Base-by-base conservation (phyloP, 2,888 invertebrate species). In the Panzeria rudis region DNA sequence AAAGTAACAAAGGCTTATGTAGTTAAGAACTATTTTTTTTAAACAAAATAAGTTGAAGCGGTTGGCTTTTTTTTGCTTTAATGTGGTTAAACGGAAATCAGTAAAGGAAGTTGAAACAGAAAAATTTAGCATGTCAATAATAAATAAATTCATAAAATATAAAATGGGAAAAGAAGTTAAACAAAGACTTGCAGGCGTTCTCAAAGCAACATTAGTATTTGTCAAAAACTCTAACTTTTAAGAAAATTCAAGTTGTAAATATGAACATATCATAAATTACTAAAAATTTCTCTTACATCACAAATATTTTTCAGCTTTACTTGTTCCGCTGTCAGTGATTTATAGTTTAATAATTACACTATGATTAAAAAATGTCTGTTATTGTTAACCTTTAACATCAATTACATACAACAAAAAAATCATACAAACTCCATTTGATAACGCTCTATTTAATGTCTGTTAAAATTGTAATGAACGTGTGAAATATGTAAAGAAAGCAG, bases 41-140 rank as follows among this genome's bases (percentile, higher is more conserved):
- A 32, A 68, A 35, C 38, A 78, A 59, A 56, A 73, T 72, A 9
- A 72, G 41, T 61, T 59, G 50, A 50, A 44, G 32, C 13, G 3
- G 8, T 50, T 47, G n/a, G 38, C 7, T 38, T 69, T 41, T 56
- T 71, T 29, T 5, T n/a, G n/a, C 38, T 38, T 73, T 50, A 82
- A 82, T 82, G 56, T 71, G 71, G 82, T 83, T 59, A 32, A 83
- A 41, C 82, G 82, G 82, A 83, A 83, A 77, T 77, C 23, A 25
- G 15, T 13, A 71, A 77, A 83, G 82, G 82, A 83, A 83, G 69
- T 75, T 75, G n/a, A 15, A 62, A 73, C n/a, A 25, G 23, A 64
- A 59, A 52, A 62, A 59, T 29, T 68, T 69, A 62, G 62, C 44
- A 54, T 69, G 69, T 68, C 69, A 78, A 78, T 78, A 69, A 25